Base-by-base conservation (phyloP, 2,113 vertebrate species). In the Tyto alba region DNA sequence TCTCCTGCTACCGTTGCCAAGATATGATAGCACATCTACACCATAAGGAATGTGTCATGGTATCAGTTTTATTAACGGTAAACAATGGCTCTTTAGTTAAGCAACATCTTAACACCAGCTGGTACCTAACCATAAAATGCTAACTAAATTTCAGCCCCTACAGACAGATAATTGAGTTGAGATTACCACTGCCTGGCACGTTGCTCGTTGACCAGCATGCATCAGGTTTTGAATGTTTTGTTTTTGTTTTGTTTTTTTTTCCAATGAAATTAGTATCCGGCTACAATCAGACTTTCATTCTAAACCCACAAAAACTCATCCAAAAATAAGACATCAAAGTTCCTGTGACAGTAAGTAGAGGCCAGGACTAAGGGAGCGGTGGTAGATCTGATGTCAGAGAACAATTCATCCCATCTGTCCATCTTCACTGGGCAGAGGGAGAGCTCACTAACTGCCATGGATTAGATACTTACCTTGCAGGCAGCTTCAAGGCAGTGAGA, bases 31-130 rank as follows among this genome's bases (percentile, higher is more conserved):
- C 64, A 84, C 72, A 78, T 86, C 92, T 84, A 86, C 3, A 15
- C 85, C 92, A 84, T 71, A 86, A 90, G 79, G 85, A 93, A 94
- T 86, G 93, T 96, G 88, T 91, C 88, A 93, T 32, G 78, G 78
- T 93, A 77, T 92, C 79, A 66, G 56, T 86, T 95, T 96, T 95
- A 95, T 92, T 95, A 95, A 78, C 4, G 16, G 94, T 95, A 94
- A 96, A 96, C 89, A 96, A 91, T 69, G 50, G 79, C 71, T 95
- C 80, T 73, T 78, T 57, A 66, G 83, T 96, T 66, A 90, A 92
- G 84, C 86, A 92, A 76, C 52, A 94, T 88, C 81, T 76, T 88
- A 88, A 56, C 41, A 62, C 66, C 88, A 84, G 83, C 88, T 93
- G 86, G 18, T 88, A 62, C 74, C 87, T 79, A 60, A 43, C 45